Conservation (phyloP, 2,797 vertebrate species). For the Liasis olivaceus region DNA sequence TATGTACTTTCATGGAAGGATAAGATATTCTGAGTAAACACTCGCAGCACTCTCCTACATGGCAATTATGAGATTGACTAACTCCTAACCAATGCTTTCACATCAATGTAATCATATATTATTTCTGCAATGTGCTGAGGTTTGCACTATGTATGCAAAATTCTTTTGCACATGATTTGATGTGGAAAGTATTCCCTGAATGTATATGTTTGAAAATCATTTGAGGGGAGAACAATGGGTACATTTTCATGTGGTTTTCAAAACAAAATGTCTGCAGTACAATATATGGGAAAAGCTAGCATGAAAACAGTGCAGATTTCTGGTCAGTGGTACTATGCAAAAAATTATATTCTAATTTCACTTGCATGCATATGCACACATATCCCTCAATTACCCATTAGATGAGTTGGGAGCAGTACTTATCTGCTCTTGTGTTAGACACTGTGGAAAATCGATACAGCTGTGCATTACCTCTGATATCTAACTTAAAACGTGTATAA, state of each 20-base stretch:
- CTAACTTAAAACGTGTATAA: background rate
- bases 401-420: background rate
- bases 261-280: background rate
- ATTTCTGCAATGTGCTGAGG: background rate
- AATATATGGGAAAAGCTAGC: background rate
- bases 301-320: background rate
- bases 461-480: background rate
- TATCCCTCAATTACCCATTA: no score
- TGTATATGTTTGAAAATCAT: background rate
- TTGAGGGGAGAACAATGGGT: background rate
- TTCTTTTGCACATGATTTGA: background rate
- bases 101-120: background rate
- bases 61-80: background rate
- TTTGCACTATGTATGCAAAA: background rate
- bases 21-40: background rate
- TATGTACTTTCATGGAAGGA: background rate
- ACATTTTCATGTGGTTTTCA: background rate
- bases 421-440: background rate
- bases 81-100: background rate
- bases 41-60: background rate
- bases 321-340: background rate
- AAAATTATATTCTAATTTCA: background rate
- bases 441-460: background rate
- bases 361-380: background rate
- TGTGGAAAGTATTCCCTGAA: background rate